Percentiles rank a stretch among this genome's conserved stretches.
Conservation (phyloP, 2,113 vertebrate genomes). For the Pseudopipra pipra region DNA sequence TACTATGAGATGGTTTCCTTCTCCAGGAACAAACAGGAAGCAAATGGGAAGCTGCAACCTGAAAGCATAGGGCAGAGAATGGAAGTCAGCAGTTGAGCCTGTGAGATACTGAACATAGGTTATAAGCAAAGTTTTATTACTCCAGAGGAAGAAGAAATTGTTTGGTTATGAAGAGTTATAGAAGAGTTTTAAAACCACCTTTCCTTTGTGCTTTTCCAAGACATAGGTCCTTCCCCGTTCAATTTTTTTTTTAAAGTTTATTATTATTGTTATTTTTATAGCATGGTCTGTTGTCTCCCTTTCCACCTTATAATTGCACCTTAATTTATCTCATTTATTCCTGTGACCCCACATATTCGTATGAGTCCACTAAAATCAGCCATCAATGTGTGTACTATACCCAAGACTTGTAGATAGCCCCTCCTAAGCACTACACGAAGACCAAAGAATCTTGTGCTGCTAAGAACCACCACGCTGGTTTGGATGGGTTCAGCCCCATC, state of each 20-base stretch:
- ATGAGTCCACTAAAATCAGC: background rate
- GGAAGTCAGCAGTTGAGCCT: background rate
- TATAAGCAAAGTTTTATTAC: background rate
- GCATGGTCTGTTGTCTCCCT: background rate
- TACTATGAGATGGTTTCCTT: background rate
- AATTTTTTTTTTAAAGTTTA: background rate
- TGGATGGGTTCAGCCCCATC: background rate
- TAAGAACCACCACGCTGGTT: accelerated
- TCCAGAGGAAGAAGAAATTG: background rate
- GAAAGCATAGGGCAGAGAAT: background rate
- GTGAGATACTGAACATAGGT: background rate
- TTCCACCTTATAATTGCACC: background rate
- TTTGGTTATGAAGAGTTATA: background rate
- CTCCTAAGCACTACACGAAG: background rate
- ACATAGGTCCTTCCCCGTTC: background rate
- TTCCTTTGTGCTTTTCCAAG: background rate
- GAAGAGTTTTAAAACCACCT: background rate
- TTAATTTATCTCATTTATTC: background rate
- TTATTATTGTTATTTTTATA: background rate
- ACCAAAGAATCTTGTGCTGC: background rate
- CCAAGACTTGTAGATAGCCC: background rate
- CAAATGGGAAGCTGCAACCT: background rate
- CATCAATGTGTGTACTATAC: background rate
- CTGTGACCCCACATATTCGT: background rate
- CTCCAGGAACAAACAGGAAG: background rate